Evolutionary conservation across 1,140 invertebrate species (phyloP), one percentile per base, ranked within the genome.

Genomic region (Ips nitidus): DNA sequence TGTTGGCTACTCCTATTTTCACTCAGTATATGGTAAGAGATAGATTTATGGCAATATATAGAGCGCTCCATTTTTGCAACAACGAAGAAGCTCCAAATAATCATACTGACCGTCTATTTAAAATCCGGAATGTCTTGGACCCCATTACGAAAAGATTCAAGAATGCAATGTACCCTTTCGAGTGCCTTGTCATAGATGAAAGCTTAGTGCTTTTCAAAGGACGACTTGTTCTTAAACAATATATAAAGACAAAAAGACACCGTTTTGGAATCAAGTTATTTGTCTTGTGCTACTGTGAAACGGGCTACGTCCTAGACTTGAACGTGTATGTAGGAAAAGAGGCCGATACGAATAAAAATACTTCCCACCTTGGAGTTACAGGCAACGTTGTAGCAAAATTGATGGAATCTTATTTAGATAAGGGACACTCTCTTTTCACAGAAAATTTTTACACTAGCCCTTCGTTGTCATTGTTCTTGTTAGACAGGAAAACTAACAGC

Each of bases 261-360:
- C 57, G 75, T 1, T 82, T 80, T 74, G 80, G 80, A 7, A 78
- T 80, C n/a, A 81, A 81, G 71, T 74, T 80, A 38, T 80, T 75
- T 76, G 73, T 78, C 41, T 66, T 80, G 2, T 68, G 62, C 66
- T 70, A 81, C 75, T 37, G 76, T 70, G 65, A 70, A 67, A 81
- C 77, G 8, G 75, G 77, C 36, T 77, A 73, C 71, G 72, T 81
- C n/a, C 59, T 81, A 38, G 74, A 78, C 41, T 75, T 78, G 52
- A 76, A 80, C 56, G 70, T 81, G 8, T 82, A 80, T 67, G 75
- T 69, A 4, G 75, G 78, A 22, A 68, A 69, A 61, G 58, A 60
- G 6, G 76, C 70, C 37, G 22, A 69, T 53, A 55, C 59, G 52
- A 70, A 70, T 42, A 47, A 75, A 38, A 52, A 72, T 52, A 60